Evolutionary conservation across 2,797 vertebrate genomes (phyloP), one percentile per base, ranked within the genome.

Genomic region (Protosalanx chinensis): DNA sequence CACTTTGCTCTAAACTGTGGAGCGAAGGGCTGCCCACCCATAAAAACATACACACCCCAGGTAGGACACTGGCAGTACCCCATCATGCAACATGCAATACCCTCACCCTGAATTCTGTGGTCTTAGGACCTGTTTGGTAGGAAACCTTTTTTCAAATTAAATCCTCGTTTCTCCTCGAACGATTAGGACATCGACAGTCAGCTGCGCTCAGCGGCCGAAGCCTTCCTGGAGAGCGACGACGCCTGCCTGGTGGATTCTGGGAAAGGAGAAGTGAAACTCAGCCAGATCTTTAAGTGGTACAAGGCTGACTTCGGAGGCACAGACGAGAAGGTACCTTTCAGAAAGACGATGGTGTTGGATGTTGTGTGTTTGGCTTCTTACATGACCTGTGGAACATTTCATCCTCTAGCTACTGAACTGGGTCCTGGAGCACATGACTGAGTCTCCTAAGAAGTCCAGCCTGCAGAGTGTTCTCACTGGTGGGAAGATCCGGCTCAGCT

Each of bases 1-100:
- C 93, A 94, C 82, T 94, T 94, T 88, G 93, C 93, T 72, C 86
- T 93, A 83, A 94, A 94, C 80, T 93, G 92, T 75, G 93, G 93
- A 0, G 88, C 90, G 7, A 93, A 89, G 82, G 86, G 93, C 81
- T 94, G 93, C 72, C 93, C 93, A 5, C 90, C 93, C 6, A 93
- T 94, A 76, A 93, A 93, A 86, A 92, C 88, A 0, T 94, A 94
- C 81, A 89, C 84, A 3, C 89, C 93, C 69, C 79, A 93, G 89
- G 93, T 93, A 60, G 75, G 71, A 20, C 15, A 49, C n/a, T 6
- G 13, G 4, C 30, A 10, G 8, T n/a, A 6, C 15, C 23, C 30
- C 29, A 30, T 33, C 27, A 63, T 18, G 13, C 64, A 67, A 78
- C 63, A 49, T 16, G 37, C 29, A 2, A 41, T 15, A 30, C 20